A percentile compares a stretch with the other conserved stretches of the same genome.
These are phyloP conservation scores for Chrysemys picta DNA, from an alignment of 2,113 vertebrate genomes.

Conservation along the genomic window DNA sequence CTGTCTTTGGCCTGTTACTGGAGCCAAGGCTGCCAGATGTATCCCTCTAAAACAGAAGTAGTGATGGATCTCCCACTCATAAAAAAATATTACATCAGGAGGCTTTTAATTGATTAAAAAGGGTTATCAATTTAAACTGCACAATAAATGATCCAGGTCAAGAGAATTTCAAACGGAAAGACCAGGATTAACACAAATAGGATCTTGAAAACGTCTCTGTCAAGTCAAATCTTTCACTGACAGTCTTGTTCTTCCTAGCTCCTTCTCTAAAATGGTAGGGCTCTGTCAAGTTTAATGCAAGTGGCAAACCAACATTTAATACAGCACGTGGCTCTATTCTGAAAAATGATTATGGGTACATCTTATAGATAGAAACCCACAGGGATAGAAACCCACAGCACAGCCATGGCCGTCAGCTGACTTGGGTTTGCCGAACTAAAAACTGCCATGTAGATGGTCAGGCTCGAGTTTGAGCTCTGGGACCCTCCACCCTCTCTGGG, in stretches of 20 bases:
- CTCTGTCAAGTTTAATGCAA: accelerated
- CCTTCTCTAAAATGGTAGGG: accelerated
- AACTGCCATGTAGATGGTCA: neutral
- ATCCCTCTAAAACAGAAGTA: accelerated
- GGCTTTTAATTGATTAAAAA: neutral
- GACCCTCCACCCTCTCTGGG: neutral
- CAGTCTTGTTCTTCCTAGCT: accelerated
- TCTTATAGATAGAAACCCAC: too few relatives aligned
- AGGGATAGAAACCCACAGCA: neutral
- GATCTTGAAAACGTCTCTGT: neutral
- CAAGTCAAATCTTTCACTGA: neutral
- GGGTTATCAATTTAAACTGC: neutral
- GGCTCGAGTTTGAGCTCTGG: neutral
- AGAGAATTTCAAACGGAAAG: neutral
- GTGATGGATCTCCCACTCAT: accelerated
- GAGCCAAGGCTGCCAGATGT: neutral
- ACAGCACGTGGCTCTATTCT: neutral
- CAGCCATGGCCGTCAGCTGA: neutral
- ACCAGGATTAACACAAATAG: neutral
- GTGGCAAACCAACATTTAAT: neutral
- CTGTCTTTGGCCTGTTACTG: neutral
- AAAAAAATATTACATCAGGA: neutral
- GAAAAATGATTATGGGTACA: neutral
- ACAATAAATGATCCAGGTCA: neutral
- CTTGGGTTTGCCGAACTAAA: neutral